These are phyloP conservation scores for Petaurus breviceps DNA, from an alignment of 2,113 vertebrate genomes.

Conservation along the genomic window DNA sequence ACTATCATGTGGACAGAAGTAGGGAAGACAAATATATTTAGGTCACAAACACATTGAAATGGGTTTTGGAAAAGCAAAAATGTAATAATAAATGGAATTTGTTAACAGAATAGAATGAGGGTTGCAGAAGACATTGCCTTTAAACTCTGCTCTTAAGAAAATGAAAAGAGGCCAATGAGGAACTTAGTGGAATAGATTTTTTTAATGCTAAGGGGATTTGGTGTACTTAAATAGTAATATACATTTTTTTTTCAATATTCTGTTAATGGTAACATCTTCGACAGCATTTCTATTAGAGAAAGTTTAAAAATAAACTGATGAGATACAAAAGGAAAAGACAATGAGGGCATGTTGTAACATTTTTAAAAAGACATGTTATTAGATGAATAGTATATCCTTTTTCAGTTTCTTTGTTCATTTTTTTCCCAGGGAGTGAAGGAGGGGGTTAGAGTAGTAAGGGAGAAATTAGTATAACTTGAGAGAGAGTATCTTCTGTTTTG, in stretches of 20 bases:
- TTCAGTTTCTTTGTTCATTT: neutral
- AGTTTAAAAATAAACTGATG: neutral
- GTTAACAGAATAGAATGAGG: slow-evolving; percentile 28
- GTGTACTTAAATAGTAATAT: neutral
- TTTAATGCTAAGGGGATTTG: neutral
- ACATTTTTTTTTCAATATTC: neutral
- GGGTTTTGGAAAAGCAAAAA: neutral
- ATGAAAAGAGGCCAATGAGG: neutral
- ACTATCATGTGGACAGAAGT: neutral
- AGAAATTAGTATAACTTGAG: neutral
- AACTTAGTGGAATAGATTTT: slow-evolving; percentile 17
- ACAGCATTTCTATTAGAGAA: neutral
- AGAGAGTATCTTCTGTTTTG: neutral
- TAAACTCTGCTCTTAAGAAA: neutral
- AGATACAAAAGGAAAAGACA: neutral
- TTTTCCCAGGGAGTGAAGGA: neutral
- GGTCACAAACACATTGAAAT: slow-evolving; percentile 28
- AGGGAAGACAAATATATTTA: slow-evolving; percentile 31
- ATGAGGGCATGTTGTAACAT: neutral
- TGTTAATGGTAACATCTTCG: neutral
- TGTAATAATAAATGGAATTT: slow-evolving; percentile 26
- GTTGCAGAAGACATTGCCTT: neutral
- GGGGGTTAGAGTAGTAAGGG: neutral
- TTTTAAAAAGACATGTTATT: neutral
- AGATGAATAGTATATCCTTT: neutral